phyloP scores from a whole-genome alignment of 2,113 vertebrate species.

The Cephalopterus ornatus region DNA sequence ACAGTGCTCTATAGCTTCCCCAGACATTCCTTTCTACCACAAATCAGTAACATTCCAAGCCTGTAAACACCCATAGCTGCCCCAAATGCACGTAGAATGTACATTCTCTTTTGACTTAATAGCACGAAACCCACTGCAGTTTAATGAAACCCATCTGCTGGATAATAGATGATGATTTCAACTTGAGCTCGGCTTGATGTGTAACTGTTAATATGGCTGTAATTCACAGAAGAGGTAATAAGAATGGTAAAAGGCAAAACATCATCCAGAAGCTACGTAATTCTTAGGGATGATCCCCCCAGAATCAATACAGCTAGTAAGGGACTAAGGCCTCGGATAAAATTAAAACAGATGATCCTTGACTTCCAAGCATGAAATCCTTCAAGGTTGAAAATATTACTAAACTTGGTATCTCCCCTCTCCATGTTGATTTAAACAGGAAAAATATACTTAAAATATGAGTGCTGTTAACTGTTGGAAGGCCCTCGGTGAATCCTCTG shows the following conservation, averaged over 20 bases:
- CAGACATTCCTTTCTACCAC: not conserved
- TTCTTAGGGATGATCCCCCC: not conserved
- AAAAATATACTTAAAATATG: not conserved
- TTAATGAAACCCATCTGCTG: not conserved
- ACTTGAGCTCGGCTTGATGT: not conserved
- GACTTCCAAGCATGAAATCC: not conserved
- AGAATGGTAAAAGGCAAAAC: not conserved
- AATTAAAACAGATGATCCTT: constrained; percentile 11
- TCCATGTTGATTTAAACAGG: not conserved
- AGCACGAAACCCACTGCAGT: not conserved
- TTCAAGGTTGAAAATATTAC: not conserved
- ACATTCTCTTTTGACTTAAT: not conserved
- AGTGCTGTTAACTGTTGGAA: not conserved
- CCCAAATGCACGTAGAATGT: not conserved
- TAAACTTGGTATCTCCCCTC: not conserved
- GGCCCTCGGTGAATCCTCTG: constrained; percentile 70
- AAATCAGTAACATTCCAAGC: not conserved
- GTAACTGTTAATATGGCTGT: not conserved
- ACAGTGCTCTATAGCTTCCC: not conserved
- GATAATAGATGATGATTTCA: not conserved
- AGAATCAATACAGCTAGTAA: constrained; percentile 2
- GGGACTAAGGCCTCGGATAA: not conserved
- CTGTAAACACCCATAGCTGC: not conserved
- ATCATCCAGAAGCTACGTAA: constrained; percentile 7
- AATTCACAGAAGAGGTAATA: not conserved